These are phyloP conservation scores for Melanchra persicariae DNA, from an alignment of 2,888 invertebrate genomes.

Conservation along the genomic window DNA sequence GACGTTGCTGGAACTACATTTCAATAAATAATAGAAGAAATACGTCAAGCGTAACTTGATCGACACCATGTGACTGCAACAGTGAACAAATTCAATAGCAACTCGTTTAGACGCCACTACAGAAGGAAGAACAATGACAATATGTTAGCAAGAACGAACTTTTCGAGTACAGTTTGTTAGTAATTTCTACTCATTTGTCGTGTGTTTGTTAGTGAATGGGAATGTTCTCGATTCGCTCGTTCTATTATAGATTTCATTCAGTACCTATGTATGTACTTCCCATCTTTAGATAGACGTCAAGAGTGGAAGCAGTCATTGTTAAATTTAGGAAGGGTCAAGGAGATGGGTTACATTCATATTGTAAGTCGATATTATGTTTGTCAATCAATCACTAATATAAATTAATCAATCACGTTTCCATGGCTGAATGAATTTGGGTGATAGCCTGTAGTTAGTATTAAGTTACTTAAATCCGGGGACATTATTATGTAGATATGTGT, in stretches of 20 bases:
- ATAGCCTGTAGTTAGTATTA: no score
- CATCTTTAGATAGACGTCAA: not conserved
- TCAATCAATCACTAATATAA: no score
- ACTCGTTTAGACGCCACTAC: slow-evolving; percentile 26
- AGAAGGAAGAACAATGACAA: slow-evolving; percentile 38
- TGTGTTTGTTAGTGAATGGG: not conserved
- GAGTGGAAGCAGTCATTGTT: not conserved
- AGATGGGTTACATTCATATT: not conserved
- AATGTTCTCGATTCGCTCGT: not conserved
- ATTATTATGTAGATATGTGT: no score
- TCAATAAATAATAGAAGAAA: slow-evolving; percentile 57
- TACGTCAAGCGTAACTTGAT: slow-evolving; percentile 58
- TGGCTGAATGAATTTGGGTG: no score
- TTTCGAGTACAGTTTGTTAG: slow-evolving; percentile 17
- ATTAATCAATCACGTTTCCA: no score
- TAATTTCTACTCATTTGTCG: slow-evolving; percentile 37
- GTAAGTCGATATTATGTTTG: no score
- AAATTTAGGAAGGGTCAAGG: not conserved
- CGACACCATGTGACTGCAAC: slow-evolving; percentile 53
- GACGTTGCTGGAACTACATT: slow-evolving; percentile 42
- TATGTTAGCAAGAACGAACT: slow-evolving; percentile 33
- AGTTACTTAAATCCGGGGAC: no score
- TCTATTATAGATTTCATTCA: not conserved
- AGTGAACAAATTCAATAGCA: slow-evolving; percentile 51
- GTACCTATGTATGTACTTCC: not conserved